Evolutionary conservation across 92 coral and sea anemone genomes (phyloP).

Genomic region (Phenganax subtilis): DNA sequence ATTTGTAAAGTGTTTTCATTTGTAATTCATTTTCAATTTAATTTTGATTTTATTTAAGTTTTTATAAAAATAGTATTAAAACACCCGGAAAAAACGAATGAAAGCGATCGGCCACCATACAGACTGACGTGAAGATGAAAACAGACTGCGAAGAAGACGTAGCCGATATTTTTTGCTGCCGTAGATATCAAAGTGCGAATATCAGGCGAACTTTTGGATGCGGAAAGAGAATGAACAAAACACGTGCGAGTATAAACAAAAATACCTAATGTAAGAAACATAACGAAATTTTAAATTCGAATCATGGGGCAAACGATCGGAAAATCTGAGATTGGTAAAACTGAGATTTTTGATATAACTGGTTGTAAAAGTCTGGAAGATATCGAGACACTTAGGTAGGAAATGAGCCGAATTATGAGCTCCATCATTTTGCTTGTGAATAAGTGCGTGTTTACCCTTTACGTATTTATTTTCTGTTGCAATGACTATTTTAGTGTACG

Average conservation of each 20-base stretch:
- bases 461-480: too few relatives aligned
- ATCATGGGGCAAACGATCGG: constrained; percentile 48
- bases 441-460: background rate
- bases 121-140: too few relatives aligned
- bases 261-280: background rate
- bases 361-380: constrained; percentile 63
- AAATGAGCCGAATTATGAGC: background rate
- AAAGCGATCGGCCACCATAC: too few relatives aligned
- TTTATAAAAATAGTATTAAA: too few relatives aligned
- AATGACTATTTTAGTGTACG: too few relatives aligned
- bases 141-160: too few relatives aligned
- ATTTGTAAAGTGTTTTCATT: too few relatives aligned
- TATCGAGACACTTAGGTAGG: constrained; percentile 67
- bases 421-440: background rate
- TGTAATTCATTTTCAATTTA: too few relatives aligned
- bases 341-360: constrained; percentile 60
- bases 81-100: too few relatives aligned
- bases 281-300: background rate
- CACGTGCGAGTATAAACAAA: background rate
- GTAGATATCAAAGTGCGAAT: background rate
- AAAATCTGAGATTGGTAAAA: constrained; percentile 52
- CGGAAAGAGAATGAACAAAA: background rate
- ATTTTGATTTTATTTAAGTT: too few relatives aligned
- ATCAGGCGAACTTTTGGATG: background rate
- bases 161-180: background rate